A percentile compares a stretch with the other conserved stretches of the same genome.
These are phyloP conservation scores for Saguinus imperator DNA, from an alignment of 2,113 vertebrate species.

Conservation along the genomic window DNA sequence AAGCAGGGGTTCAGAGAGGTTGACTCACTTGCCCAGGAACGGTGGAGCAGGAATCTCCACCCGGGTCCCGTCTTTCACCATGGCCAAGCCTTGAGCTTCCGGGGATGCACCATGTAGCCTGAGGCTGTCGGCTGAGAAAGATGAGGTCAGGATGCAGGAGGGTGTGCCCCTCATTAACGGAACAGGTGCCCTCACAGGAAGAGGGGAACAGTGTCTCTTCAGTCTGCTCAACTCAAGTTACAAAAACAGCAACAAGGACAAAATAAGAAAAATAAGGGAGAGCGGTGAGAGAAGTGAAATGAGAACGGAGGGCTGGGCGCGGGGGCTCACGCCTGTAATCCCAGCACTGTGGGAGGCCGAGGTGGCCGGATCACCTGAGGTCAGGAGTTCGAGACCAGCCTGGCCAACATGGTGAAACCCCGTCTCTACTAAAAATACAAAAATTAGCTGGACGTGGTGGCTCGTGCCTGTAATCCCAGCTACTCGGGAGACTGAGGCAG, in stretches of 20 bases:
- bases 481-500: too few species aligned
- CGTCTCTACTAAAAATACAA: too few species aligned
- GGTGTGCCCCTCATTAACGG: too few species aligned
- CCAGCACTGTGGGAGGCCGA: too few species aligned
- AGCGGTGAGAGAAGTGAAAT: not conserved
- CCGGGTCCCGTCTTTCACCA: not conserved
- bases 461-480: too few species aligned
- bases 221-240: not conserved
- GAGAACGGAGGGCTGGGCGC: not conserved
- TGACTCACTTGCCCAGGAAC: not conserved
- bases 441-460: too few species aligned
- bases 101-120: not conserved
- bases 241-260: constrained; percentile 51
- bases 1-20: not conserved
- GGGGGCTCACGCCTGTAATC: too few species aligned
- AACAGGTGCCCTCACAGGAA: not conserved
- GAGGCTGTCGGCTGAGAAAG: not conserved
- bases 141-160: not conserved
- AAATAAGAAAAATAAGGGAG: not conserved
- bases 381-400: too few species aligned
- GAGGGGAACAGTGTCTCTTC: not conserved
- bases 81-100: not conserved
- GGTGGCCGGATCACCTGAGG: too few species aligned
- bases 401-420: too few species aligned
- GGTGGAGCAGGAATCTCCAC: not conserved